Evolutionary conservation across 2,113 vertebrate species (phyloP).

Genomic region (Acinonyx jubatus): DNA sequence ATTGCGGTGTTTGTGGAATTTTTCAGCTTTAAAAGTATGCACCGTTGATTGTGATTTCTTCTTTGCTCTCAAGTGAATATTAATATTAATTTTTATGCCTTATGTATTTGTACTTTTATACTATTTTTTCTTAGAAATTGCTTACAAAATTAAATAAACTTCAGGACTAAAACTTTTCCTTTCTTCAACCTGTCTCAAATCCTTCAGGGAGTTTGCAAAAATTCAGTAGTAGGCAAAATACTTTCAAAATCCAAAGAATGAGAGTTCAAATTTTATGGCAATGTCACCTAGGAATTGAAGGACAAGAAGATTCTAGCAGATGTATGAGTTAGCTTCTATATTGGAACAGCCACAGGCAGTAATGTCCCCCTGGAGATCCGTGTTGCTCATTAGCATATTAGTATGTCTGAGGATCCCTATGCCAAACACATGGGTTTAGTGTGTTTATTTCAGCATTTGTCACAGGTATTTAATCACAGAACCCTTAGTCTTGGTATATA

Average conservation of each 20-base stretch:
- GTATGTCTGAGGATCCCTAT: not conserved
- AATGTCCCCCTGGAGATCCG: not conserved
- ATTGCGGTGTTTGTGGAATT: not conserved
- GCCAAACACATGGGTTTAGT: not conserved
- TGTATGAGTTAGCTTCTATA: not conserved
- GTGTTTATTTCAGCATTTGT: not conserved
- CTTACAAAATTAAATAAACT: not conserved
- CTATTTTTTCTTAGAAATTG: not conserved
- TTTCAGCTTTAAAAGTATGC: not conserved
- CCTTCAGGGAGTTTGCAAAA: not conserved
- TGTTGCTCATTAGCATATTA: not conserved
- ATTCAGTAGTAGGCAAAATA: not conserved
- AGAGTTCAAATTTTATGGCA: not conserved
- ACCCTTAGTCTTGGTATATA: not conserved
- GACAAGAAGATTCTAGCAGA: not conserved
- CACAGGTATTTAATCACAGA: not conserved
- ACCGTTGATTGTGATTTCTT: not conserved
- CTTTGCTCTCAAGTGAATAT: not conserved
- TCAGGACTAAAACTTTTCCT: not conserved
- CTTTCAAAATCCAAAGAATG: not conserved
- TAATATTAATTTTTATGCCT: not conserved
- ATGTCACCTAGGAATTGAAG: not conserved
- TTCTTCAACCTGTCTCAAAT: not conserved
- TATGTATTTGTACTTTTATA: not conserved
- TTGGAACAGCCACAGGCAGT: not conserved